These are phyloP conservation scores for Paedocypris micromegethes DNA, from an alignment of 2,797 vertebrate genomes.

Conservation along the genomic window DNA sequence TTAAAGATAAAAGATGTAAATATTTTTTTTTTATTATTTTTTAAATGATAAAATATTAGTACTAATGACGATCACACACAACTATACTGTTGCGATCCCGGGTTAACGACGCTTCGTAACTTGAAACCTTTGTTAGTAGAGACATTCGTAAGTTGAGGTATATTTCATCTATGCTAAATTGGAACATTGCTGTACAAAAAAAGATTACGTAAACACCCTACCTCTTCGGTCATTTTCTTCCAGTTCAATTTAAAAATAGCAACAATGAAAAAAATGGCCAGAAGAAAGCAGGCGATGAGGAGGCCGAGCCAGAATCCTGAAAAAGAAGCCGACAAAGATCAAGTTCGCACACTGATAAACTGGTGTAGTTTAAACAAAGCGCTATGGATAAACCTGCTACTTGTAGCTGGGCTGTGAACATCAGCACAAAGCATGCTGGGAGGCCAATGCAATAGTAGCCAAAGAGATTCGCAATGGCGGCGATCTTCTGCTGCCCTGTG, in stretches of 20 bases:
- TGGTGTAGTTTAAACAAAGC: conserved; percentile 4
- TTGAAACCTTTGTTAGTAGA: no score
- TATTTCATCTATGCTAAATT: no score
- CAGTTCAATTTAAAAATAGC: conserved; percentile 77
- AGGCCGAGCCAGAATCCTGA: conserved; percentile 87
- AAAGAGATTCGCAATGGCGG: conserved; percentile 80
- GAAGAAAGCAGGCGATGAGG: conserved; percentile 68
- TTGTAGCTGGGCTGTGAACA: conserved; percentile 76
- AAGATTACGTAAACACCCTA: conserved; percentile 44
- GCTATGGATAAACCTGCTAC: conserved; percentile 67
- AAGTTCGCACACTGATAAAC: not conserved
- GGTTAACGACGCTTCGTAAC: no score
- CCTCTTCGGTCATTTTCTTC: conserved; percentile 74
- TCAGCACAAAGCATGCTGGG: conserved; percentile 73
- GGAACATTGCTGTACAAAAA: no score
- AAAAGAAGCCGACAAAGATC: not conserved
- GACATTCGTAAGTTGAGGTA: no score
- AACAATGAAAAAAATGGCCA: conserved; percentile 72
- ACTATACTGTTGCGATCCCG: no score
- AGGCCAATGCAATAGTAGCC: conserved; percentile 83
- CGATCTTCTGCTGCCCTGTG: conserved; percentile 83
- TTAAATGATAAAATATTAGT: no score
- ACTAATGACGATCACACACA: no score
- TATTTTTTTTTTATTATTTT: no score
- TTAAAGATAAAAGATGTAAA: no score